A percentile compares a stretch with the other conserved stretches of the same genome.
phyloP scores from a whole-genome alignment of 1,140 invertebrate genomes.

The Drosophila cardini region DNA sequence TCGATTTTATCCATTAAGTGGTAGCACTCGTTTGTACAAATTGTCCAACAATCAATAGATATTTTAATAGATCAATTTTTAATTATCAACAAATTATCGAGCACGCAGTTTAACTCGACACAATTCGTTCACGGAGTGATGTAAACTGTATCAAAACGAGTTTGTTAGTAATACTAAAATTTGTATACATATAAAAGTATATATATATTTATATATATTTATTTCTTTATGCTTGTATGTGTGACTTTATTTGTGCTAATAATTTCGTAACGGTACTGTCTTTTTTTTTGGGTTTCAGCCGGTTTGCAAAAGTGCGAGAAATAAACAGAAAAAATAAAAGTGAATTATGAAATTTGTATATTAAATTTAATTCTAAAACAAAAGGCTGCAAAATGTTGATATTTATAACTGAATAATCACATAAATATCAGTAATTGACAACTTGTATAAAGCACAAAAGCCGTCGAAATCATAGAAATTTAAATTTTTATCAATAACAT shows the following conservation, averaged over 20 bases:
- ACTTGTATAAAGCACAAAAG: conserved; percentile 27
- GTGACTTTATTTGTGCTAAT: conserved; percentile 40
- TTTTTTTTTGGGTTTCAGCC: conserved; percentile 47
- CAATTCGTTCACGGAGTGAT: conserved; percentile 1
- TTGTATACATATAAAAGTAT: conserved; percentile 1
- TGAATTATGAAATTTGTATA: conserved; percentile 6
- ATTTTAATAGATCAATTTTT: conserved; percentile 1
- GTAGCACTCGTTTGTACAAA: conserved; percentile 47
- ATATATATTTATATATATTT: conserved; percentile 4
- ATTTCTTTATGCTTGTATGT: conserved; percentile 34
- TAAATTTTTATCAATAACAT: conserved; percentile 2
- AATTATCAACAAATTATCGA: conserved; percentile 10
- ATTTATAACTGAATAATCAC: conserved; percentile 44
- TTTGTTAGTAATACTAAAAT: neutral
- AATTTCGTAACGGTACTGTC: conserved; percentile 64
- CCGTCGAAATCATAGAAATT: conserved; percentile 50
- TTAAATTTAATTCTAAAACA: conserved; percentile 18
- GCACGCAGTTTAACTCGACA: conserved; percentile 14
- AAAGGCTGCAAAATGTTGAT: conserved; percentile 62
- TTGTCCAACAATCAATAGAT: conserved; percentile 35
- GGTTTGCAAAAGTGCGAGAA: conserved; percentile 51
- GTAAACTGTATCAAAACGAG: conserved; percentile 10
- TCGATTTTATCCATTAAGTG: conserved; percentile 52
- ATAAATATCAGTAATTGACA: conserved; percentile 34
- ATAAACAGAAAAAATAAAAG: conserved; percentile 48